Evolutionary conservation across 2,113 vertebrate species (phyloP).

Genomic region (Archilochus colubris): DNA sequence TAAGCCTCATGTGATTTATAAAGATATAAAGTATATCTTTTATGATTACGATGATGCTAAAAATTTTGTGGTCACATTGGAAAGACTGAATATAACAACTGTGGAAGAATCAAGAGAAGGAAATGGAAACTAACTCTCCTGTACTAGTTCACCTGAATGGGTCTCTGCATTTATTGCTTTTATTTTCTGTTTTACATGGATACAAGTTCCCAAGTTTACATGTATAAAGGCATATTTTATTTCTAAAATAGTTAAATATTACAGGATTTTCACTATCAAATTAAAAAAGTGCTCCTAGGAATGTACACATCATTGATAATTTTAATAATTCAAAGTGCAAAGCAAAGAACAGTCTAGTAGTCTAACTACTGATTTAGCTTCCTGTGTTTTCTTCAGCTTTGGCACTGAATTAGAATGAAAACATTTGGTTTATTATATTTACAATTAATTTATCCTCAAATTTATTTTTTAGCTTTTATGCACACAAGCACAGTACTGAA

Average conservation of each 20-base stretch:
- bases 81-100: slow-evolving; percentile 40
- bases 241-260: neutral
- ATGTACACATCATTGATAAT: neutral
- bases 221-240: neutral
- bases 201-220: neutral
- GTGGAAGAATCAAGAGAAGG: slow-evolving; percentile 51
- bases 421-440: neutral
- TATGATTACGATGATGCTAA: slow-evolving; percentile 72
- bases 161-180: neutral
- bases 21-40: slow-evolving; percentile 72
- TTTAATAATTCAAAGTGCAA: neutral
- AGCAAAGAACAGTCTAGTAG: too few species aligned
- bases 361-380: neutral
- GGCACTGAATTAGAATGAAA: neutral
- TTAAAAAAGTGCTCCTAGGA: neutral
- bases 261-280: neutral
- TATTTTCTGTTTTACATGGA: neutral
- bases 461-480: neutral
- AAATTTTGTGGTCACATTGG: slow-evolving; percentile 65
- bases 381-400: neutral
- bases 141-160: neutral
- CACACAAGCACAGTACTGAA: neutral
- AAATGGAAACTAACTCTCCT: slow-evolving; percentile 25
- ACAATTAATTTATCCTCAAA: neutral
- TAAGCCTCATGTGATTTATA: slow-evolving; percentile 70